phyloP scores from a whole-genome alignment of 2,113 vertebrate species.

The Apteryx owenii region DNA sequence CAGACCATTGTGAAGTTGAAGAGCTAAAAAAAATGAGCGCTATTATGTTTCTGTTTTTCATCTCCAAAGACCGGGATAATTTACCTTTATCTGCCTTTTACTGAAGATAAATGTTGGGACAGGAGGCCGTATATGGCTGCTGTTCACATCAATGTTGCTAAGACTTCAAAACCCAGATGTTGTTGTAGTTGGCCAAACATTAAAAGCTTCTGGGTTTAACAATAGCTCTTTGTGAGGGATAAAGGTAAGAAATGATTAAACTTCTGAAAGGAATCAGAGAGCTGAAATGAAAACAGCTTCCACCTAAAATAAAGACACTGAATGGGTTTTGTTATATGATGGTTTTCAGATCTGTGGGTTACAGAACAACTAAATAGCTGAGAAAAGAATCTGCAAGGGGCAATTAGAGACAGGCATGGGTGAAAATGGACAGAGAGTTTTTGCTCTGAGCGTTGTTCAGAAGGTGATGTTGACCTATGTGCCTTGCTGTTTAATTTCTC shows the following conservation, averaged over 20 bases:
- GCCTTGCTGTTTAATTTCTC: background rate
- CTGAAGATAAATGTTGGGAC: background rate
- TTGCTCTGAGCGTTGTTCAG: background rate
- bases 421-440: background rate
- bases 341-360: background rate
- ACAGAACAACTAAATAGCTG: background rate
- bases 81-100: constrained; percentile 5
- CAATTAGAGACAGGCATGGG: background rate
- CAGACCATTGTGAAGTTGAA: background rate
- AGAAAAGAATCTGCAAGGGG: background rate
- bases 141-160: background rate
- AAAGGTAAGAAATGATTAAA: background rate
- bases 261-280: background rate
- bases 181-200: background rate
- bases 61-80: background rate
- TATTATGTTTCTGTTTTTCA: background rate
- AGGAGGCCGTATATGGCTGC: background rate
- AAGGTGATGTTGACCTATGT: background rate
- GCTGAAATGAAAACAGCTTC: background rate
- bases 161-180: background rate
- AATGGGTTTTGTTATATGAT: background rate
- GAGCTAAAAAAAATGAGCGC: background rate
- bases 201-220: constrained; percentile 13
- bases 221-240: background rate
- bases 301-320: background rate